These are phyloP conservation scores for Psettodes erumei DNA, from an alignment of 2,113 vertebrate species.

Conservation along the genomic window DNA sequence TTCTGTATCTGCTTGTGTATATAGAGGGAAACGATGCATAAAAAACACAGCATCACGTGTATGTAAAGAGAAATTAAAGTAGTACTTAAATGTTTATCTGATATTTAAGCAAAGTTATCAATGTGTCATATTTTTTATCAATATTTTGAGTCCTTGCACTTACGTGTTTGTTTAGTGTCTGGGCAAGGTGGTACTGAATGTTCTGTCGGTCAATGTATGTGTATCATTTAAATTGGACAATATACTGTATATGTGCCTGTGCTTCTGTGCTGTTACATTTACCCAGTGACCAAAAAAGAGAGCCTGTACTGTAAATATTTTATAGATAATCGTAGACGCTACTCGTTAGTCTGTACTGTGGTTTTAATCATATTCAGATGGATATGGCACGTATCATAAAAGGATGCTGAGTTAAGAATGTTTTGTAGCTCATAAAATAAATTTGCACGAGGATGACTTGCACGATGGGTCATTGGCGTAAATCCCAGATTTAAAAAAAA, in stretches of 20 bases:
- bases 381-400: slow-evolving; percentile 39
- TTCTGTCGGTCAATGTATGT: slow-evolving; percentile 81
- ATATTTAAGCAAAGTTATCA: slow-evolving; percentile 90
- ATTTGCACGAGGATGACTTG: slow-evolving; percentile 40
- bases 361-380: slow-evolving; percentile 55
- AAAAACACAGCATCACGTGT: slow-evolving; percentile 65
- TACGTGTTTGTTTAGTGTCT: slow-evolving; percentile 81
- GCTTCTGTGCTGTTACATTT: slow-evolving; percentile 80
- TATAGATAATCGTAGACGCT: slow-evolving; percentile 70
- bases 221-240: slow-evolving; percentile 50
- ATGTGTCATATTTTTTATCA: slow-evolving; percentile 90
- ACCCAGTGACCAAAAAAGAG: slow-evolving; percentile 85
- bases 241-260: slow-evolving; percentile 73
- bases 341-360: slow-evolving; percentile 63
- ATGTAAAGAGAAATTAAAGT: slow-evolving; percentile 80
- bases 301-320: slow-evolving; percentile 84
- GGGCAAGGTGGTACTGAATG: slow-evolving; percentile 85
- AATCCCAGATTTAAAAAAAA: slow-evolving; percentile 7
- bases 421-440: slow-evolving; percentile 54
- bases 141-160: slow-evolving; percentile 93
- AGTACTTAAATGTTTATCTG: slow-evolving; percentile 90
- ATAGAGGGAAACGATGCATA: slow-evolving; percentile 82
- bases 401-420: slow-evolving; percentile 34
- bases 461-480: slow-evolving; percentile 33
- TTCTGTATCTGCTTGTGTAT: slow-evolving; percentile 88